Conservation (phyloP, 2,888 invertebrate genomes). For the Lasioglossum oenotherae region DNA sequence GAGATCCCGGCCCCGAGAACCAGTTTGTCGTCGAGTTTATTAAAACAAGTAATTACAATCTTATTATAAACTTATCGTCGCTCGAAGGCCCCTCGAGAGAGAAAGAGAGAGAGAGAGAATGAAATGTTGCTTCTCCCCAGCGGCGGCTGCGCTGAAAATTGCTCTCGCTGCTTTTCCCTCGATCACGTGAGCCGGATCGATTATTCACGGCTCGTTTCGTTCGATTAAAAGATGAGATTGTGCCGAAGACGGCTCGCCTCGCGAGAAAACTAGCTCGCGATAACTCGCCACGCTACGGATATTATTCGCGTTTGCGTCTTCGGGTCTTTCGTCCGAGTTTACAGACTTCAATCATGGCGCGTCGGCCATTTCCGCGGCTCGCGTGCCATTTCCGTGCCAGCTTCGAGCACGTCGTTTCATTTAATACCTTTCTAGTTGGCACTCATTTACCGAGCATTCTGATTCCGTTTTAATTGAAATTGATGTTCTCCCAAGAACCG, state of each 20-base stretch:
- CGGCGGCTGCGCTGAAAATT: slow-evolving; percentile 37
- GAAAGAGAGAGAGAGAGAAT: slow-evolving; percentile 12
- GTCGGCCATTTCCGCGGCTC: background rate
- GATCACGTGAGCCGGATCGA: slow-evolving; percentile 44
- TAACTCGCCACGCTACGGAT: slow-evolving; percentile 19
- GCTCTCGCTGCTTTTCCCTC: slow-evolving; percentile 22
- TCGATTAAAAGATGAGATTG: slow-evolving; percentile 49
- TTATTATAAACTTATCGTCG: slow-evolving; percentile 59
- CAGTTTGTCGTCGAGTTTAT: slow-evolving; percentile 60
- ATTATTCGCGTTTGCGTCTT: slow-evolving; percentile 12
- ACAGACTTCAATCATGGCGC: background rate
- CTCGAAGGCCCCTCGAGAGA: background rate
- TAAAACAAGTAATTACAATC: slow-evolving; percentile 62
- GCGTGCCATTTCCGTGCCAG: slow-evolving; percentile 1
- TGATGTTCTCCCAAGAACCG: background rate
- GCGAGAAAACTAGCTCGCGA: background rate
- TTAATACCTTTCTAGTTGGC: background rate
- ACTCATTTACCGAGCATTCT: background rate
- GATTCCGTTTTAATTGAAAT: background rate
- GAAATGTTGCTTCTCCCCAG: background rate
- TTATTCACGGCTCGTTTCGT: slow-evolving; percentile 49
- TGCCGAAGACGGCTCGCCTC: background rate
- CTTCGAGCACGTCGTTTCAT: background rate
- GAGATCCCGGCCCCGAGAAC: slow-evolving; percentile 28
- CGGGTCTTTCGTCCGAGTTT: background rate